Conservation (phyloP, 2,888 invertebrate genomes). For the Cremastinae sp. region DNA sequence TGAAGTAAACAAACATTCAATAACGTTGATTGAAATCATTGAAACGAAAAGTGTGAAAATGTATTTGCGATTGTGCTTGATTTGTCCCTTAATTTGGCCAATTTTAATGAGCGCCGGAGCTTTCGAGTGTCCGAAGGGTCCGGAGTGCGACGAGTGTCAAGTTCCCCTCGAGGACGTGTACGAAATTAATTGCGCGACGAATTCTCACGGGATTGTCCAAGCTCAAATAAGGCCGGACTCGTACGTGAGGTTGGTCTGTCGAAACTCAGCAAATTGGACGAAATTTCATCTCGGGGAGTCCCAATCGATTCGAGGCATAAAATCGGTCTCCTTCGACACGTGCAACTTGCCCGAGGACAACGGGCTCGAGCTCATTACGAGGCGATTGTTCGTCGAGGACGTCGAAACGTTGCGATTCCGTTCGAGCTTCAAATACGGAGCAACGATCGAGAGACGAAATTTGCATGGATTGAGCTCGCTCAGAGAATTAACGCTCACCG, state of each 20-base stretch:
- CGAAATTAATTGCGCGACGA: constrained; percentile 63
- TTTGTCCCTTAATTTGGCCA: constrained; percentile 29
- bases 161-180: constrained; percentile 46
- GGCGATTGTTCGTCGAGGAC: constrained; percentile 59
- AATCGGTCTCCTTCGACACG: constrained; percentile 58
- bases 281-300: constrained; percentile 61
- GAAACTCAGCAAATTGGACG: constrained; percentile 64
- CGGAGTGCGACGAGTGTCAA: constrained; percentile 59
- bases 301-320: constrained; percentile 19
- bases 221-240: constrained; percentile 60
- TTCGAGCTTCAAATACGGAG: constrained; percentile 62
- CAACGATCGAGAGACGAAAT: constrained; percentile 82
- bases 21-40: constrained; percentile 48
- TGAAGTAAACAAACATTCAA: constrained; percentile 34
- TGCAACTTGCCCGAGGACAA: constrained; percentile 60
- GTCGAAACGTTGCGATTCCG: constrained; percentile 64
- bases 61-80: constrained; percentile 49
- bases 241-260: constrained; percentile 65
- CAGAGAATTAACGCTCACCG: constrained; percentile 82
- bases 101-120: constrained; percentile 13
- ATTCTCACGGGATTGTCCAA: constrained; percentile 54
- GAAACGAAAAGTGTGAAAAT: constrained; percentile 39
- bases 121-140: constrained; percentile 62
- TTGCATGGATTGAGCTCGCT: constrained; percentile 82
- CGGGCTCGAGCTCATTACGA: constrained; percentile 66